Percentiles rank a stretch among this genome's conserved stretches.
phyloP scores from a whole-genome alignment of 2,888 invertebrate genomes.

The Epinotia nisella region DNA sequence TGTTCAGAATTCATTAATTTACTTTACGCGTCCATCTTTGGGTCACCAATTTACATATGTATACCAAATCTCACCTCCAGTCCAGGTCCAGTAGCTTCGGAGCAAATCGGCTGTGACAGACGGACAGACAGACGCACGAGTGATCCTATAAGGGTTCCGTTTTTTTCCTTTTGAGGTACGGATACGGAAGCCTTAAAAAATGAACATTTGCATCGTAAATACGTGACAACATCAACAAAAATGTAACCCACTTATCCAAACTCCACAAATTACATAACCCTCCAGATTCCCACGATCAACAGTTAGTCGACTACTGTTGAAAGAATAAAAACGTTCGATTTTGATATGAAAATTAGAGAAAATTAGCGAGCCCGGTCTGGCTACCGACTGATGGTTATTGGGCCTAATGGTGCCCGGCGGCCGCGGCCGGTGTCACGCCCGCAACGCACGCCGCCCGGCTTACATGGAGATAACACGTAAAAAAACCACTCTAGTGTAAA shows the following conservation, averaged over 20 bases:
- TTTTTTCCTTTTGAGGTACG: too few species aligned
- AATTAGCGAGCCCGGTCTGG: slow-evolving; percentile 76
- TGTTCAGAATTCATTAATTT: too few species aligned
- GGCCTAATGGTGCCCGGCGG: slow-evolving; percentile 80
- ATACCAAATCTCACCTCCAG: too few species aligned
- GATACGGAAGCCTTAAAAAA: too few species aligned
- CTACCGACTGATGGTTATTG: slow-evolving; percentile 83
- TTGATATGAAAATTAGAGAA: slow-evolving; percentile 84
- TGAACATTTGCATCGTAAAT: not conserved
- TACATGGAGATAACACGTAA: slow-evolving; percentile 60
- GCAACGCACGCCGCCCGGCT: slow-evolving; percentile 70
- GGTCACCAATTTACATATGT: too few species aligned
- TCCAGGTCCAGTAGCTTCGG: too few species aligned
- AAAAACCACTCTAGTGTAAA: too few species aligned
- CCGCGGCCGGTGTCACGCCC: slow-evolving; percentile 73
- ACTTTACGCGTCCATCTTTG: too few species aligned
- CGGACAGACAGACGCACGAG: too few species aligned
- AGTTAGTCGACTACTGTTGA: slow-evolving; percentile 70
- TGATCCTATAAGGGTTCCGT: too few species aligned
- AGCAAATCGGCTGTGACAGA: too few species aligned
- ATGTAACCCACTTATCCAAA: slow-evolving; percentile 48
- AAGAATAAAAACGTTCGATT: slow-evolving; percentile 72
- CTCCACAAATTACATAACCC: slow-evolving; percentile 73
- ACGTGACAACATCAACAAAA: not conserved
- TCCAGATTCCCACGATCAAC: slow-evolving; percentile 75